Evolutionary conservation across 2,113 vertebrate genomes (phyloP).

Genomic region (Nesoenas mayeri): DNA sequence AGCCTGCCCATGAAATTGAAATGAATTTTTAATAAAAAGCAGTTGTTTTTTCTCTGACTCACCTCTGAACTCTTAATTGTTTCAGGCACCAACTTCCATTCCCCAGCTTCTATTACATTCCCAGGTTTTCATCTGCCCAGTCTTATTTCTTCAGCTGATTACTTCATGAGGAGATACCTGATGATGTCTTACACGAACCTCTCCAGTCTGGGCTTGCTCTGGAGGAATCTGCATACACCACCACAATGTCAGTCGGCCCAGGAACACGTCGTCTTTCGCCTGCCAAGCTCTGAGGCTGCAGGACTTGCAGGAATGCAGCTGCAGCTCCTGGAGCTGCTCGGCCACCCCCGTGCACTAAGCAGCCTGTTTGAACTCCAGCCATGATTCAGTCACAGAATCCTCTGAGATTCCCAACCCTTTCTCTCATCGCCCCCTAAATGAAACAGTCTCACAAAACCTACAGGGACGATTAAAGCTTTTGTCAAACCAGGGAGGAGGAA

Average conservation of each 20-base stretch:
- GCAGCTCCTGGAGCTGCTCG: neutral
- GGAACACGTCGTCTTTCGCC: neutral
- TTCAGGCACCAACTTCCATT: slow-evolving; percentile 55
- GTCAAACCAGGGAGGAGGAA: neutral
- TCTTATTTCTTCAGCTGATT: slow-evolving; percentile 18
- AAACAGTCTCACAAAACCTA: neutral
- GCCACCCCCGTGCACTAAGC: neutral
- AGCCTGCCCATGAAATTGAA: slow-evolving; percentile 54
- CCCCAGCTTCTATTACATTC: slow-evolving; percentile 47
- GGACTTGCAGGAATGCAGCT: neutral
- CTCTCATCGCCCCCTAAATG: neutral
- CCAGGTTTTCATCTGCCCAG: slow-evolving; percentile 45
- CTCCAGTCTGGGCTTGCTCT: slow-evolving; percentile 37
- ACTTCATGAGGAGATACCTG: slow-evolving; percentile 38
- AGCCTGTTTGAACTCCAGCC: neutral
- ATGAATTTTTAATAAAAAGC: slow-evolving; percentile 68
- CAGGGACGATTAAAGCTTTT: neutral
- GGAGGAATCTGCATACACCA: neutral
- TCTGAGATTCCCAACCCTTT: neutral
- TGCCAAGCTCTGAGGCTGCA: neutral
- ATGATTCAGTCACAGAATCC: neutral
- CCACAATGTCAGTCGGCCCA: neutral
- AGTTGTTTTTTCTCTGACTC: slow-evolving; percentile 60
- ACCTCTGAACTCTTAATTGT: slow-evolving; percentile 68
- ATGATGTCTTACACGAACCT: slow-evolving; percentile 8